Percentiles rank a stretch among this genome's conserved stretches.
Evolutionary conservation across 2,113 vertebrate species (phyloP).

Genomic region (Ariopsis seemanni): DNA sequence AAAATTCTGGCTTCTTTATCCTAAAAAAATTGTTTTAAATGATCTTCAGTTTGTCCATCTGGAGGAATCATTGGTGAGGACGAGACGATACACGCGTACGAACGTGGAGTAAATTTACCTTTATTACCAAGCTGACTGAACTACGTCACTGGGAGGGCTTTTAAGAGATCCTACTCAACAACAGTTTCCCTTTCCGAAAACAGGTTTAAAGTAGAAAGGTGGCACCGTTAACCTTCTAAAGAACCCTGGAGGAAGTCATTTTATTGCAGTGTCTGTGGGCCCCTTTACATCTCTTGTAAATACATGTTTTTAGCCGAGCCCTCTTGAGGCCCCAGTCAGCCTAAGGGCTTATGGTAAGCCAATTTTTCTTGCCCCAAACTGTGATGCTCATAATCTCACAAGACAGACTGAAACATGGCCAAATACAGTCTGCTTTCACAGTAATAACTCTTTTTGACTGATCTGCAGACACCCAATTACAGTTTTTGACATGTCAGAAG

Average conservation of each 20-base stretch:
- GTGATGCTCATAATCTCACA: not conserved
- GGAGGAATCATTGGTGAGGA: not conserved
- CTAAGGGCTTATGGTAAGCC: not conserved
- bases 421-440: not conserved
- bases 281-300: not conserved
- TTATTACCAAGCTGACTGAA: not conserved
- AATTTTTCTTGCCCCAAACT: not conserved
- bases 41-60: not conserved
- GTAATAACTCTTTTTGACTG: not conserved
- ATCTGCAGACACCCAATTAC: not conserved
- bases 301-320: not conserved
- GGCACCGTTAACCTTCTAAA: not conserved
- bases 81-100: not conserved
- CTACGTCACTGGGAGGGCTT: not conserved
- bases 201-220: not conserved
- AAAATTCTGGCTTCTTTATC: not conserved
- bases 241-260: slow-evolving; percentile 7
- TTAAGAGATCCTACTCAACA: not conserved
- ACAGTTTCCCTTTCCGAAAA: not conserved
- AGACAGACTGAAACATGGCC: not conserved
- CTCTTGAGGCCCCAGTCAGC: not conserved
- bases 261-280: not conserved
- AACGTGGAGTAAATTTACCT: not conserved
- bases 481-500: not conserved
- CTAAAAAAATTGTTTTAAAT: not conserved